Evolutionary conservation across 2,113 vertebrate genomes (phyloP).

Genomic region (Pandion haliaetus): DNA sequence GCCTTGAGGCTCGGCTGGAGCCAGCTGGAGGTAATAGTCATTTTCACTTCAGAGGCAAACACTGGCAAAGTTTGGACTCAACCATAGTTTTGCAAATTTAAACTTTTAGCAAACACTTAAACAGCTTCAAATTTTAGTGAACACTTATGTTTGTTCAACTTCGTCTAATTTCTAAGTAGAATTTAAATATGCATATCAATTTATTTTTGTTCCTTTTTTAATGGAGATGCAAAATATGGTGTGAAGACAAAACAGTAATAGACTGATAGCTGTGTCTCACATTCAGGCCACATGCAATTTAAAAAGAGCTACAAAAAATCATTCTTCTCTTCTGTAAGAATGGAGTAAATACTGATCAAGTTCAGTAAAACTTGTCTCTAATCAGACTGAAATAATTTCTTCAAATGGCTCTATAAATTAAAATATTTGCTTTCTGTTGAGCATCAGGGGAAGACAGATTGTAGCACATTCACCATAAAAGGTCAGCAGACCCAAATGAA

Average conservation of each 20-base stretch:
- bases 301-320: neutral
- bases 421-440: slow-evolving; percentile 15
- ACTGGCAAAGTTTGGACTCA: neutral
- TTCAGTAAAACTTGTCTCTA: neutral
- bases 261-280: neutral
- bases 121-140: neutral
- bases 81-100: neutral
- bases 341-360: neutral
- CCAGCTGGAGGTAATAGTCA: neutral
- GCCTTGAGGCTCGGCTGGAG: neutral
- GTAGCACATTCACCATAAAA: neutral
- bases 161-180: neutral
- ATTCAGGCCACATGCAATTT: neutral
- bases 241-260: neutral
- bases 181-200: neutral
- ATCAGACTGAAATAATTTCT: slow-evolving; percentile 5
- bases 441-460: neutral
- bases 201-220: neutral
- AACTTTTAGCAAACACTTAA: neutral
- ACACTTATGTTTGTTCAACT: neutral
- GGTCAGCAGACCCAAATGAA: slow-evolving; percentile 34
- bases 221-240: neutral
- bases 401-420: slow-evolving; percentile 28
- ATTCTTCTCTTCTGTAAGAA: neutral
- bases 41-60: neutral